Evolutionary conservation across 2,797 vertebrate genomes (phyloP).

Genomic region (Syndactyla subalaris): DNA sequence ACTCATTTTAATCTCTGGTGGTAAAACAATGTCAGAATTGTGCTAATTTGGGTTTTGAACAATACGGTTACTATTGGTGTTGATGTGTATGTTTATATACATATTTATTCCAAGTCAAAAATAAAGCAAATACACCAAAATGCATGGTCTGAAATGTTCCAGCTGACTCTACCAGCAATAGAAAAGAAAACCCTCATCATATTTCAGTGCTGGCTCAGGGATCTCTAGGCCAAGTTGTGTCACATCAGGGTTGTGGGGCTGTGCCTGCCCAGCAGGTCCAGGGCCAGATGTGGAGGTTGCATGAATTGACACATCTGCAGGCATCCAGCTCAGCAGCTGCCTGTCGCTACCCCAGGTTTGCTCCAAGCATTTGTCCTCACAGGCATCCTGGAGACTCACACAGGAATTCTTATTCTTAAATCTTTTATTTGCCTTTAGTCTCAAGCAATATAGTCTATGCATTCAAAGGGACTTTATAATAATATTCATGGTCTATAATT

Average conservation of each 20-base stretch:
- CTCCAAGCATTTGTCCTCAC: neutral
- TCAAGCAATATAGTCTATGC: neutral
- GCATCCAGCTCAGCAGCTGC: neutral
- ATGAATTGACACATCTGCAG: neutral
- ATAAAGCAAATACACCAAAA: neutral
- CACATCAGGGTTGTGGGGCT: fast-evolving
- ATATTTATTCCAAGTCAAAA: neutral
- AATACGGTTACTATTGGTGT: neutral
- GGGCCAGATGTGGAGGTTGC: neutral
- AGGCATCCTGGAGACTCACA: neutral
- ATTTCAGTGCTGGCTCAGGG: neutral
- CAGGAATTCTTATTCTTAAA: neutral
- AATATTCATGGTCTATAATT: neutral
- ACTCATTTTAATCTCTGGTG: neutral
- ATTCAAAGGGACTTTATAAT: neutral
- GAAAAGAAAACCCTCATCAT: fast-evolving
- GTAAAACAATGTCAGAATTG: neutral
- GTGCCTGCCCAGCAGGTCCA: neutral
- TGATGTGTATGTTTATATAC: neutral
- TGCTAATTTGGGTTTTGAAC: neutral
- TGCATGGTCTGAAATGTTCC: neutral
- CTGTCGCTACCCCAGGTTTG: fast-evolving
- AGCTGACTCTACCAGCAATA: neutral
- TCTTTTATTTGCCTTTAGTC: neutral
- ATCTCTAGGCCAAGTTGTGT: fast-evolving